Base-by-base conservation (phyloP, 2,888 invertebrate genomes). In the Micoletzkya japonica region DNA sequence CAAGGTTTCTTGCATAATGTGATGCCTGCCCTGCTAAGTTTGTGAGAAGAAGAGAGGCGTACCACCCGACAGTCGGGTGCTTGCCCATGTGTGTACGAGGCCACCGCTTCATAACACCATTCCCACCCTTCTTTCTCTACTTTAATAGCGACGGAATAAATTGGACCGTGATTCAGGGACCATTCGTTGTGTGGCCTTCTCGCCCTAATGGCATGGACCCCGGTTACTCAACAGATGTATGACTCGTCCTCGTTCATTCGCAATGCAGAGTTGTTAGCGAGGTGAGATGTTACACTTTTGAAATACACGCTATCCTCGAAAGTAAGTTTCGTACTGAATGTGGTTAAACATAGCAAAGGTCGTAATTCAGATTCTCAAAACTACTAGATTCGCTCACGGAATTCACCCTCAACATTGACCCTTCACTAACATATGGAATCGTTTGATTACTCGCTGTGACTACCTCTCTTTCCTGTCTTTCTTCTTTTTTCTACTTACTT, bases 201-300 rank as follows among this genome's bases (percentile, higher is more conserved):
- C 70, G 90, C 91, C n/a, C 92, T 94, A 60, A 92, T 97, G 90
- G 92, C 95, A 1, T 89, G 91, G 82, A 92, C 93, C 26, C 92
- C 93, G 74, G 92, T 93, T 4, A 94, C 95, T 0, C 84, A 85
- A 14, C 94, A 94, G 85, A 93, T 97, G 93, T 98, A 94, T 86
- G 96, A 96, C 86, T 95, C 96, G 85, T 91, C 91, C 81, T 95
- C 96, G 68, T 97, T 98, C 87, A 89, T 98, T 73, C 90, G 96
- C 28, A 80, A 83, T 28, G 78, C 81, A 4, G 54, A 74, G 7
- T 79, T 84, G 64, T 76, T 84, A 56, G 67, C 76, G 4, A 80
- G 81, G 59, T 64, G 32, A 14, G 10, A 44, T 10, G 10, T 44
- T 14, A 14, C 44, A 44, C 20, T 44, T 44, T 10, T n/a, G n/a